These are phyloP conservation scores for Falco columbarius DNA, from an alignment of 2,797 vertebrate genomes.

Conservation along the genomic window DNA sequence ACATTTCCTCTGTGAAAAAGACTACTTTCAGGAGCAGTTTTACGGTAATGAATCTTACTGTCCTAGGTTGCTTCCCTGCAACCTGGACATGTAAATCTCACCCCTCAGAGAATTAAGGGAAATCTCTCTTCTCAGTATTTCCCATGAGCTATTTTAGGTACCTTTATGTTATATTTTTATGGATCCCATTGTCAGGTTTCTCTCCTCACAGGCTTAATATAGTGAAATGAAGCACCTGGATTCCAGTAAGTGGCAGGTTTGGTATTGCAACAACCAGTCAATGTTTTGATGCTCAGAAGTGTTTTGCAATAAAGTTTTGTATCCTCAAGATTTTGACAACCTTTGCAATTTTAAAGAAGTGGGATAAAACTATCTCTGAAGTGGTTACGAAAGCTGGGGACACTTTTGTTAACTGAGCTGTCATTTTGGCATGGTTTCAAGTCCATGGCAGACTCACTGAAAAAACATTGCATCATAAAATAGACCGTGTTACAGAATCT, in stretches of 20 bases:
- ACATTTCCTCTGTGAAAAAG: not conserved
- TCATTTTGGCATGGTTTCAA: constrained; percentile 49
- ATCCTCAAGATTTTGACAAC: constrained; percentile 4
- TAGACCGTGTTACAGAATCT: constrained; percentile 15
- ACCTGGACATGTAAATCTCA: not conserved
- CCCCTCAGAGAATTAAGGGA: not conserved
- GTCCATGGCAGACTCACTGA: constrained; percentile 6
- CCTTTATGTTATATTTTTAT: not conserved
- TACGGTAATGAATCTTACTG: not conserved
- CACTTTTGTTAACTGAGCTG: constrained; percentile 75
- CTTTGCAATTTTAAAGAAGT: constrained; percentile 50
- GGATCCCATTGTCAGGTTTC: not conserved
- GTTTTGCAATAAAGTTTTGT: constrained; percentile 18
- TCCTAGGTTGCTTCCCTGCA: not conserved
- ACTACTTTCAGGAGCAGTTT: not conserved
- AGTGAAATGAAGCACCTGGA: not conserved
- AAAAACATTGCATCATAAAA: constrained; percentile 59
- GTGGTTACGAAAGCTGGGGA: constrained; percentile 69
- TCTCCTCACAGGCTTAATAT: not conserved
- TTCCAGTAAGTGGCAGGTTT: not conserved
- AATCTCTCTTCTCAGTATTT: not conserved
- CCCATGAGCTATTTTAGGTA: not conserved
- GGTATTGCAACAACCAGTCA: not conserved
- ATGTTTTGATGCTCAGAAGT: not conserved
- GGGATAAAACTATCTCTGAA: constrained; percentile 61